Base-by-base conservation (phyloP, 2,113 vertebrate species). In the Ranitomeya imitator region DNA sequence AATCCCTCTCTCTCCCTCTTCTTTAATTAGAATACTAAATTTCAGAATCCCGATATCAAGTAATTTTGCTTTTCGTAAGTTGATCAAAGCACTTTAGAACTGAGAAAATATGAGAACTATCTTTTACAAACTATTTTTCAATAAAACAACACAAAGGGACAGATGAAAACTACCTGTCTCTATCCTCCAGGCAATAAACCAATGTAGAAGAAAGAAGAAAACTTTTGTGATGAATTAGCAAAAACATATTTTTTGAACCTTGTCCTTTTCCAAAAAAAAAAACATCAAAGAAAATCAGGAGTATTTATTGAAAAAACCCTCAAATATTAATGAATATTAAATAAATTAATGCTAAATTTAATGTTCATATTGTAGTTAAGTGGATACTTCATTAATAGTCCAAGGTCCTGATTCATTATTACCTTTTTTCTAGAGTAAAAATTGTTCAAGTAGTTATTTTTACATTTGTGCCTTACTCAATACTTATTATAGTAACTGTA, bases 21-120 rank as follows among this genome's bases (percentile, higher is more conserved):
- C 5, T 82, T 61, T 82, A 82, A 82, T 60, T 82, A 82, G 79
- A 82, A 82, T 61, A 61, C 79, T 61, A 63, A 82, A 82, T 82
- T 82, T 12, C 59, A 80, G 7, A 79, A 26, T 79, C 37, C 37
- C 2, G 14, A 80, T 80, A 26, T 60, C n/a, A 60, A 79, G 52
- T 16, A 1, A 11, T 80, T 80, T 59, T 57, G 12, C n/a, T 23
- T 55, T 55, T 57, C 21, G 52, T 80, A 60, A 59, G 54, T 60
- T 18, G 26, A 61, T 82, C 57, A 82, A 61, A 60, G 57, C 15
- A 31, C 55, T 81, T 59, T 37, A 54, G 14, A 81, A 45, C 37
- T 45, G 37, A 74, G 61, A 82, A 82, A 26, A 63, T 26, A 82
- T 19, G 11, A 63, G 59, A 45, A 45, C n/a, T 37, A 80, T 3